Evolutionary conservation across 2,113 vertebrate genomes (phyloP).

Genomic region (Thoracochromis brauschi): DNA sequence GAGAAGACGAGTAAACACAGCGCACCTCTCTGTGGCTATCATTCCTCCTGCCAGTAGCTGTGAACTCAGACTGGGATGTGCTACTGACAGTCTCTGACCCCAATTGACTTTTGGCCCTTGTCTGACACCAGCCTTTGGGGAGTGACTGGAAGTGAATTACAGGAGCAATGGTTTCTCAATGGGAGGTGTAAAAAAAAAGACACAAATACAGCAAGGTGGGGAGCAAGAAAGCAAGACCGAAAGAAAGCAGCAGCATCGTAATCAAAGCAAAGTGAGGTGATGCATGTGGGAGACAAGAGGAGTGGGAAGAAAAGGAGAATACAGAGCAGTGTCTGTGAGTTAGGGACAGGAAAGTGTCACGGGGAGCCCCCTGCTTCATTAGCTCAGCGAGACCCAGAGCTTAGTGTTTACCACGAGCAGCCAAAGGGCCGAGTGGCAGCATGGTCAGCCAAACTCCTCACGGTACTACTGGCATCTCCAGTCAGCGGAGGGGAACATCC

Average conservation of each 20-base stretch:
- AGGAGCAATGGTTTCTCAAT: background rate
- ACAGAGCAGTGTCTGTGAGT: slow-evolving; percentile 8
- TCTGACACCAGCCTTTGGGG: slow-evolving; percentile 47
- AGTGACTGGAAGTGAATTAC: slow-evolving; percentile 44
- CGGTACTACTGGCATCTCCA: slow-evolving; percentile 36
- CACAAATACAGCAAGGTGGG: background rate
- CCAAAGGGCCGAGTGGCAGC: slow-evolving; percentile 39
- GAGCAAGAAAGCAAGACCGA: background rate
- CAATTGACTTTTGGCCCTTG: slow-evolving; percentile 48
- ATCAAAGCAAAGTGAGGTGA: slow-evolving; percentile 21
- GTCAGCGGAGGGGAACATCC: slow-evolving; percentile 42
- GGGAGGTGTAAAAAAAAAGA: background rate
- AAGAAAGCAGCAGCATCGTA: background rate
- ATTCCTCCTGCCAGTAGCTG: background rate
- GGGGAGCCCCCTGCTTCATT: slow-evolving; percentile 53
- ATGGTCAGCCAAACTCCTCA: slow-evolving; percentile 28
- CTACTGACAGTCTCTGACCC: slow-evolving; percentile 41
- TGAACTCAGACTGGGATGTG: slow-evolving; percentile 13
- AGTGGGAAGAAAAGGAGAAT: slow-evolving; percentile 6
- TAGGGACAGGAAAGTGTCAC: slow-evolving; percentile 6
- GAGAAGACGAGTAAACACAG: background rate
- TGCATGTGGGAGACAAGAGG: background rate
- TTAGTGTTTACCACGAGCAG: slow-evolving; percentile 49
- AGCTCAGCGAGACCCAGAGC: slow-evolving; percentile 53
- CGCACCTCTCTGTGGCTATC: background rate